These are phyloP conservation scores for Synchiropus splendidus DNA, from an alignment of 2,113 vertebrate genomes.

Conservation along the genomic window DNA sequence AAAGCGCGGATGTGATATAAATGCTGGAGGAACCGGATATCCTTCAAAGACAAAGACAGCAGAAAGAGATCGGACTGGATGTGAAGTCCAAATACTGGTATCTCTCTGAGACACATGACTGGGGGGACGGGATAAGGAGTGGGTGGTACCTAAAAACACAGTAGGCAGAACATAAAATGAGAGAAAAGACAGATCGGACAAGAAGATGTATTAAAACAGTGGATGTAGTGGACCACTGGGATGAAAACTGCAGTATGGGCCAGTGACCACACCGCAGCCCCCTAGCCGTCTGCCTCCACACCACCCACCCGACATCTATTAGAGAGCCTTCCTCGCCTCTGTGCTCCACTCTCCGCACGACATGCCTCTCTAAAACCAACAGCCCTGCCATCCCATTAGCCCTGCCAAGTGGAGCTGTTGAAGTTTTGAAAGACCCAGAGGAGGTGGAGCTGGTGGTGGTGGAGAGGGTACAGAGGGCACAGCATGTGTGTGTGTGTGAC, in stretches of 20 bases:
- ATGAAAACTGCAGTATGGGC: slow-evolving; percentile 24
- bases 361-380: slow-evolving; percentile 35
- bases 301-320: slow-evolving; percentile 18
- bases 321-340: slow-evolving; percentile 27
- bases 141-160: slow-evolving; percentile 5
- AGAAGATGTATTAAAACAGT: slow-evolving; percentile 14
- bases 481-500: slow-evolving; percentile 23
- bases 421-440: slow-evolving; percentile 20
- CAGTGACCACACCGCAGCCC: slow-evolving; percentile 25
- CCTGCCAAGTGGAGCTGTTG: slow-evolving; percentile 27
- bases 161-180: slow-evolving; percentile 5
- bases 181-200: slow-evolving; percentile 28
- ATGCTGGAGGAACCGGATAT: slow-evolving; percentile 4
- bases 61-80: slow-evolving; percentile 17
- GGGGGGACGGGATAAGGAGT: neutral
- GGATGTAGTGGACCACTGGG: slow-evolving; percentile 7
- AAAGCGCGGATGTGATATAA: neutral
- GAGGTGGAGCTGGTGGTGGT: slow-evolving; percentile 8
- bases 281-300: slow-evolving; percentile 3
- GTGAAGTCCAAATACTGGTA: slow-evolving; percentile 21
- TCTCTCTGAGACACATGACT: slow-evolving; percentile 7
- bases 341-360: slow-evolving; percentile 22
- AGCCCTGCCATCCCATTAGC: slow-evolving; percentile 31
- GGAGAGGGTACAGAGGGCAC: slow-evolving; percentile 1
- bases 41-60: slow-evolving; percentile 13